These are phyloP conservation scores for Aphidius colemani DNA, from an alignment of 2,888 invertebrate species.

Conservation along the genomic window DNA sequence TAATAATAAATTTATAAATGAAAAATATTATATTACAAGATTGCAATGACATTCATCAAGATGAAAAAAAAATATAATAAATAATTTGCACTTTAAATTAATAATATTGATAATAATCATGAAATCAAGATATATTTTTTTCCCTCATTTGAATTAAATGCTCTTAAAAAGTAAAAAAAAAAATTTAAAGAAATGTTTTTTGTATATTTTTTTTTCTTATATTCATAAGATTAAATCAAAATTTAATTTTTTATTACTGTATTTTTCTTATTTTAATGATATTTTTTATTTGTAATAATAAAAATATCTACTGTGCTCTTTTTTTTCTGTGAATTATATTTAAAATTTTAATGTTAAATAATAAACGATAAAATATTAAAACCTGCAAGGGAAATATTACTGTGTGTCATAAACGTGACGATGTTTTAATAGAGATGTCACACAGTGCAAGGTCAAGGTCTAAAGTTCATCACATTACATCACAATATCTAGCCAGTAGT, in stretches of 20 bases:
- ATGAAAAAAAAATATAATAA: no score
- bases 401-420: neutral
- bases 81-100: neutral
- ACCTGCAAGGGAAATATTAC: neutral
- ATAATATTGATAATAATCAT: neutral
- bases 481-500: slow-evolving; percentile 29
- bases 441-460: slow-evolving; percentile 47
- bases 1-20: no score
- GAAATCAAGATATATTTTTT: neutral
- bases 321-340: slow-evolving; percentile 2
- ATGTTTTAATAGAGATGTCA: slow-evolving; percentile 44
- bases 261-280: neutral
- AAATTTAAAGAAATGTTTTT: no score
- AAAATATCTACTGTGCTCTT: neutral
- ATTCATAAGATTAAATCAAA: no score
- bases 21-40: no score
- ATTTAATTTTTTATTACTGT: no score
- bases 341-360: neutral
- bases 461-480: slow-evolving; percentile 41
- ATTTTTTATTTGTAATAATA: slow-evolving; percentile 1
- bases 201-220: no score
- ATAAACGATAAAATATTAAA: neutral
- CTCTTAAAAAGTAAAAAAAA: neutral
- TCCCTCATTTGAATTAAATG: no score
- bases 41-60: no score